A percentile compares a stretch with the other conserved stretches of the same genome.
These are phyloP conservation scores for Globicephala melas DNA, from an alignment of 2,113 vertebrate genomes.

Conservation along the genomic window DNA sequence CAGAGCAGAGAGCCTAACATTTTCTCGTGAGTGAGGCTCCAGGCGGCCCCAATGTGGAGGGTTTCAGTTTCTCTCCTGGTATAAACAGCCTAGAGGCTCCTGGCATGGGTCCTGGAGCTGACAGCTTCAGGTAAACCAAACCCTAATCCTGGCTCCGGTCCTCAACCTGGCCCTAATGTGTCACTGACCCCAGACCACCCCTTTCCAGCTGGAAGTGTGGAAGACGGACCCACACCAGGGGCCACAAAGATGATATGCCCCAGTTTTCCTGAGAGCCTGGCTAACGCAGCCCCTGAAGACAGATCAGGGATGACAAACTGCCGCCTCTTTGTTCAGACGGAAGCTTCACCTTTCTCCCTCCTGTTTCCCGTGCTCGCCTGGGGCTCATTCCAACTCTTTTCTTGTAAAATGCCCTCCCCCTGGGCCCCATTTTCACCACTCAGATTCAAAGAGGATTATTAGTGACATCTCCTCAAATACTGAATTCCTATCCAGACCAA, in stretches of 20 bases:
- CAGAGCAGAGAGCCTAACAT: neutral
- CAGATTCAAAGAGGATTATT: slow-evolving; percentile 40
- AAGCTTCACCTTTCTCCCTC: neutral
- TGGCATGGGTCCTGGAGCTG: neutral
- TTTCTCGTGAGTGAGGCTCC: neutral
- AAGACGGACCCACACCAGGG: neutral
- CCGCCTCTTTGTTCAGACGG: neutral
- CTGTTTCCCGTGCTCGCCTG: neutral
- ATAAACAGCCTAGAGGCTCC: neutral
- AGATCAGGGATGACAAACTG: neutral
- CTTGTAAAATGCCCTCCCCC: slow-evolving; percentile 2
- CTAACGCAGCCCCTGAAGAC: neutral
- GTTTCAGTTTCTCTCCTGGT: neutral
- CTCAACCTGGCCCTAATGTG: neutral
- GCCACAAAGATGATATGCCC: neutral
- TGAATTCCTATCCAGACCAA: slow-evolving; percentile 46
- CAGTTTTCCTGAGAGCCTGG: slow-evolving; percentile 31
- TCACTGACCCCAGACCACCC: neutral
- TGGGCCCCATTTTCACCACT: slow-evolving; percentile 32
- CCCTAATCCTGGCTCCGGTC: neutral
- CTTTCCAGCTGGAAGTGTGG: accelerated
- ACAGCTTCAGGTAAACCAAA: neutral
- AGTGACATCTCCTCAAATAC: slow-evolving; percentile 49
- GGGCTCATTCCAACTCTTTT: slow-evolving; percentile 47
- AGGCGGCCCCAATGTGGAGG: accelerated